Conservation (phyloP, 2,113 vertebrate species). For the Macaca mulatta region DNA sequence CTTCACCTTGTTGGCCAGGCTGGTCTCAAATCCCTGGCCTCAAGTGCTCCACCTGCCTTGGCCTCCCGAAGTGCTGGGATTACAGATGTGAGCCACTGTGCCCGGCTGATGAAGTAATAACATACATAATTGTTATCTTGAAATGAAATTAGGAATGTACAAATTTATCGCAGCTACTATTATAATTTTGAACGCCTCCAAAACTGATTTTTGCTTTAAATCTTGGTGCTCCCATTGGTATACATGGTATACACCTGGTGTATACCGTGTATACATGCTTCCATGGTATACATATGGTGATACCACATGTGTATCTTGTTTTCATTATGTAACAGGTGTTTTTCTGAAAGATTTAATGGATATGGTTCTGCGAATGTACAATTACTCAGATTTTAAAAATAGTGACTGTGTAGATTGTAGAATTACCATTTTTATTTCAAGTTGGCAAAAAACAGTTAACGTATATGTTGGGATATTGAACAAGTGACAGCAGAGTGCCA, state of each 20-base stretch:
- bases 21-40: no score
- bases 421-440: conserved; percentile 43
- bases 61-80: no score
- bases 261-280: no score
- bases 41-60: no score
- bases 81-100: no score
- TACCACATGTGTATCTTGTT: neutral
- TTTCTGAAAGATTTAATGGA: conserved; percentile 23
- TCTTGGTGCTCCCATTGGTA: neutral
- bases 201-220: conserved; percentile 26
- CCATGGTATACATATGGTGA: no score
- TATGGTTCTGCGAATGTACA: neutral
- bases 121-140: neutral
- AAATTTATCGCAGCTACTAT: neutral
- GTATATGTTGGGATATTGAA: neutral
- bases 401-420: neutral
- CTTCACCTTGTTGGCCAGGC: no score
- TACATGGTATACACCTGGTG: no score
- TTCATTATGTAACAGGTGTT: neutral
- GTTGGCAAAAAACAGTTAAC: neutral
- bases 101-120: neutral
- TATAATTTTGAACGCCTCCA: neutral
- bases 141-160: neutral
- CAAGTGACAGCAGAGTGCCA: neutral
- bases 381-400: neutral